Evolutionary conservation across 2,888 invertebrate genomes (phyloP).

Genomic region (Leptinotarsa peninsularis): DNA sequence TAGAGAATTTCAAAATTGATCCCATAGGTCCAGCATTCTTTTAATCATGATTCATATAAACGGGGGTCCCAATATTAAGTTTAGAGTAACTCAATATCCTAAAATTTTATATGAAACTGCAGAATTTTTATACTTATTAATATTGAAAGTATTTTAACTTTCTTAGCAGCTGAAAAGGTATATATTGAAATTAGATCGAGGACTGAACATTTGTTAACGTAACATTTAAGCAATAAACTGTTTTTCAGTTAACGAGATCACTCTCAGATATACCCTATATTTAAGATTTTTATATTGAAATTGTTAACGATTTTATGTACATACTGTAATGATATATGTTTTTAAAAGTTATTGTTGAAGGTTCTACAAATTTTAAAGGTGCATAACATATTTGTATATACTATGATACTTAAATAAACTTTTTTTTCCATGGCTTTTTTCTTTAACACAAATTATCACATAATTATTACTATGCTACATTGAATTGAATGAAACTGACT

Average conservation of each 20-base stretch:
- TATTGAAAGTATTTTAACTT: too few relatives aligned
- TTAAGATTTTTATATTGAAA: slow-evolving; percentile 33
- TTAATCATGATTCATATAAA: too few relatives aligned
- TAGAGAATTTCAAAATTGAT: too few relatives aligned
- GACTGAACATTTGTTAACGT: background rate
- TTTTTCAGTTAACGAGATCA: background rate
- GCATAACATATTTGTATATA: slow-evolving; percentile 42
- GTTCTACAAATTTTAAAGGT: slow-evolving; percentile 48
- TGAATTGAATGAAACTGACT: too few relatives aligned
- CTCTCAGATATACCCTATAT: slow-evolving; percentile 20
- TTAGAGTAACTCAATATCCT: too few relatives aligned
- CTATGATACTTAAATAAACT: slow-evolving; percentile 35
- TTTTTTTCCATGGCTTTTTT: slow-evolving; percentile 15
- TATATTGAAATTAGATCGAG: background rate
- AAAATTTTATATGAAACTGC: too few relatives aligned
- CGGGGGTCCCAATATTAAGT: too few relatives aligned
- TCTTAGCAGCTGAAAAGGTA: background rate
- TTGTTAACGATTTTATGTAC: slow-evolving; percentile 45
- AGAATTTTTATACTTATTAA: too few relatives aligned
- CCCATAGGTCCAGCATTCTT: too few relatives aligned
- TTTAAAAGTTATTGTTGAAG: slow-evolving; percentile 45
- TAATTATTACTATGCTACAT: too few relatives aligned
- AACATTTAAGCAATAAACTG: slow-evolving; percentile 15
- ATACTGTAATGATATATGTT: slow-evolving; percentile 46
- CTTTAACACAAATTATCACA: background rate